Evolutionary conservation across 1,140 invertebrate species (phyloP).

Genomic region (Bombus pyrosoma): DNA sequence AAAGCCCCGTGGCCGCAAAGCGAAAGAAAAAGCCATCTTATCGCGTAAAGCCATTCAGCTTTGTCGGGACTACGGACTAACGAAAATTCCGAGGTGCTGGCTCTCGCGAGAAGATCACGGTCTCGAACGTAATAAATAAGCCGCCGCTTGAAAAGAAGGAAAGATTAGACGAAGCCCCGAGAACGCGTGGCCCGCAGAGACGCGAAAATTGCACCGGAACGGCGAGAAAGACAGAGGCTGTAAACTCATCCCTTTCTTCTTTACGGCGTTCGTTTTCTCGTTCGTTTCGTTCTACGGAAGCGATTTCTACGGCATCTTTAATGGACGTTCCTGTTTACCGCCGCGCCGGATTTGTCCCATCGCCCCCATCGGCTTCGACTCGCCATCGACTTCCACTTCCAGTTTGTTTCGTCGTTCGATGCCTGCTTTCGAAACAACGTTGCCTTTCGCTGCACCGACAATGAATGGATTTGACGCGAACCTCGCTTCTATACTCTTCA

Average conservation of each 20-base stretch:
- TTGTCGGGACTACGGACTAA: constrained; percentile 6
- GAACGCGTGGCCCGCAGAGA: not conserved
- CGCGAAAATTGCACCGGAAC: constrained; percentile 14
- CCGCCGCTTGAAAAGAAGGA: not conserved
- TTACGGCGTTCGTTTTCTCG: not conserved
- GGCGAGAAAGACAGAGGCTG: not conserved
- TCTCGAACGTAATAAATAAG: constrained; percentile 30
- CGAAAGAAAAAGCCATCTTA: not conserved
- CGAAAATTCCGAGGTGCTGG: constrained; percentile 24
- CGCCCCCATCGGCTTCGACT: not conserved
- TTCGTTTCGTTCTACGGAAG: not conserved
- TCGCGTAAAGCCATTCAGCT: not conserved
- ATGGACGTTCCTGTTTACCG: constrained; percentile 30
- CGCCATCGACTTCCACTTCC: constrained; percentile 1
- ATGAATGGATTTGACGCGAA: not conserved
- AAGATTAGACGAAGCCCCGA: constrained; percentile 12
- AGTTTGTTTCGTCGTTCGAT: not conserved
- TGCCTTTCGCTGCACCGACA: not conserved
- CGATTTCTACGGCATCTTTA: constrained; percentile 8
- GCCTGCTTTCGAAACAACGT: not conserved
- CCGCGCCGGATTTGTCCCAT: constrained; percentile 1
- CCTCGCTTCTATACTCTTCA: not conserved
- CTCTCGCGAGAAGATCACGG: not conserved
- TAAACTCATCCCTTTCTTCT: not conserved
- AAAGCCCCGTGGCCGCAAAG: not conserved